Percentiles rank a stretch among this genome's conserved stretches.
phyloP scores from a whole-genome alignment of 1,140 invertebrate genomes.

The Temnothorax longispinosus region DNA sequence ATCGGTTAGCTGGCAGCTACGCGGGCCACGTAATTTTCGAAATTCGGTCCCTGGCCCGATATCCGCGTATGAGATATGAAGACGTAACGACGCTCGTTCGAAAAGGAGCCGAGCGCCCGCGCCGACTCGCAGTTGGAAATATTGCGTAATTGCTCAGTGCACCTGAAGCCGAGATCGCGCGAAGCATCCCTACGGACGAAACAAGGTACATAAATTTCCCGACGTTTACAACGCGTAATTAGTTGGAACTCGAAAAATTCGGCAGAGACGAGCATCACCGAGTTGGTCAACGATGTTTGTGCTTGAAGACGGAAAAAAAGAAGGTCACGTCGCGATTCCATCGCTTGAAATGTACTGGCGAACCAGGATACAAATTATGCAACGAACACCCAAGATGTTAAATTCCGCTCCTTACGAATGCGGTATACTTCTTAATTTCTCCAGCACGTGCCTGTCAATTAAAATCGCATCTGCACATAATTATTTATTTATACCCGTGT shows the following conservation, averaged over 20 bases:
- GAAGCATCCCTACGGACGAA: conserved; percentile 30
- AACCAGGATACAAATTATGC: conserved; percentile 54
- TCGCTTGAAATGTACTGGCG: conserved; percentile 72
- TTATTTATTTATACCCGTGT: conserved; percentile 31
- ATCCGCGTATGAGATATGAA: conserved; percentile 67
- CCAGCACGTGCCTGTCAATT: conserved; percentile 59
- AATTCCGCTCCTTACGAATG: conserved; percentile 42
- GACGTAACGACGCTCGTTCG: conserved; percentile 64
- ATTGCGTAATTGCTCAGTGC: conserved; percentile 75
- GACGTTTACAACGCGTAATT: conserved; percentile 77
- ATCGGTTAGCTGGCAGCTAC: conserved; percentile 55
- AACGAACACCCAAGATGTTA: conserved; percentile 45
- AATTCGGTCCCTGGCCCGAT: conserved; percentile 22
- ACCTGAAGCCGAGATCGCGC: conserved; percentile 42
- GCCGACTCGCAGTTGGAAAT: conserved; percentile 66
- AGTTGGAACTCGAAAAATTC: conserved; percentile 76
- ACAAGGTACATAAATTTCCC: conserved; percentile 73
- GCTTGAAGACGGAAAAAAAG: conserved; percentile 61
- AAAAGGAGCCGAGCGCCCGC: background rate
- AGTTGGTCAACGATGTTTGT: conserved; percentile 60
- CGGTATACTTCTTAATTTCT: conserved; percentile 42
- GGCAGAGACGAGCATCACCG: conserved; percentile 61
- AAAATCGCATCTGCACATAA: conserved; percentile 78
- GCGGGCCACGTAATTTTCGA: conserved; percentile 52
- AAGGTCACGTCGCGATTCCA: conserved; percentile 16